These are phyloP conservation scores for Blomia tropicalis DNA, from an alignment of 2,888 invertebrate genomes.

Conservation along the genomic window DNA sequence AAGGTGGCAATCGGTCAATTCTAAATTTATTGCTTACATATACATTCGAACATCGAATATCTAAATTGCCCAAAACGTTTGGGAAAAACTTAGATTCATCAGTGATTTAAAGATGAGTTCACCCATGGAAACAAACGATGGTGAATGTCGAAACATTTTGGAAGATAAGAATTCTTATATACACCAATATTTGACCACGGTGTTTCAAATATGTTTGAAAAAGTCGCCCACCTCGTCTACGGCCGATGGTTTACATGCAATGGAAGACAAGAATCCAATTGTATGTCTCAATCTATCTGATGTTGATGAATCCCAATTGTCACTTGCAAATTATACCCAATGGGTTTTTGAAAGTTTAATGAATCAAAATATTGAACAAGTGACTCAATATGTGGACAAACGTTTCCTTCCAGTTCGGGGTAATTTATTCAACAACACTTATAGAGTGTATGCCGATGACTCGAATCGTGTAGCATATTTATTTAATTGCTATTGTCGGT, in stretches of 20 bases:
- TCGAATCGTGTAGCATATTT: slow-evolving; percentile 5
- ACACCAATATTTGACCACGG: slow-evolving; percentile 11
- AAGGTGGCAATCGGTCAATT: too few relatives aligned
- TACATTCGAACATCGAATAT: too few relatives aligned
- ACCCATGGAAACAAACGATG: neutral
- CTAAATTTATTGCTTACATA: too few relatives aligned
- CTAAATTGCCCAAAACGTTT: too few relatives aligned
- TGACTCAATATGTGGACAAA: neutral
- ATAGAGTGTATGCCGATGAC: neutral
- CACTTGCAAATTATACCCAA: slow-evolving; percentile 2
- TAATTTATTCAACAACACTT: neutral
- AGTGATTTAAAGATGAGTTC: neutral
- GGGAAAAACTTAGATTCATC: too few relatives aligned
- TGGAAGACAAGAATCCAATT: neutral
- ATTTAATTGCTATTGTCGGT: slow-evolving; percentile 10
- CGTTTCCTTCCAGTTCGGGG: slow-evolving; percentile 1
- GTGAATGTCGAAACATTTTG: neutral
- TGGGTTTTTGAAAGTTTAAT: slow-evolving; percentile 14
- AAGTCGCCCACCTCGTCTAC: neutral
- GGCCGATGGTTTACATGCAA: too few relatives aligned
- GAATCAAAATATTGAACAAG: neutral
- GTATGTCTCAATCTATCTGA: neutral
- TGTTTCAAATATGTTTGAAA: slow-evolving; percentile 2
- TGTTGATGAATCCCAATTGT: neutral
- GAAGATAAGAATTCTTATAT: neutral